Conservation (phyloP, 1,140 invertebrate species). For the Yoshiicerus persimilis region DNA sequence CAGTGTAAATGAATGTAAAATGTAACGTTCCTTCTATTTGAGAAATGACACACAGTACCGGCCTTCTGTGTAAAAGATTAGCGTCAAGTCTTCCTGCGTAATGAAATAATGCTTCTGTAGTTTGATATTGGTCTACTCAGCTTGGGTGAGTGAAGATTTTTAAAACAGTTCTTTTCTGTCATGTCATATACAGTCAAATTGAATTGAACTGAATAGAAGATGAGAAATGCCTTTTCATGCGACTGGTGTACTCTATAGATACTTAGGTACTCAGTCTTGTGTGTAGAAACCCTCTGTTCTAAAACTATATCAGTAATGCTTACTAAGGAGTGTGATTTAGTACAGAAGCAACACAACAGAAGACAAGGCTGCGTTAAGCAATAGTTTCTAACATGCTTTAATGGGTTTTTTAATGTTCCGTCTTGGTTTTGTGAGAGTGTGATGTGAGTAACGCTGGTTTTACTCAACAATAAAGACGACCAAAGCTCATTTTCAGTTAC, state of each 20-base stretch:
- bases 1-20: too few relatives aligned
- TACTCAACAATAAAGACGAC: neutral
- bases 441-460: neutral
- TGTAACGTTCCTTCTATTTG: too few relatives aligned
- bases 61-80: too few relatives aligned
- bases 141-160: neutral
- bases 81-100: too few relatives aligned
- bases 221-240: too few relatives aligned
- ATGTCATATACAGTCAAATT: neutral
- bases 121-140: neutral
- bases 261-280: neutral
- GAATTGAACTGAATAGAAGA: neutral
- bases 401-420: conserved; percentile 1
- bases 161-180: conserved; percentile 1
- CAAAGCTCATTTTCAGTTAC: neutral
- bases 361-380: neutral
- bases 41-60: too few relatives aligned
- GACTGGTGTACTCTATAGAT: neutral
- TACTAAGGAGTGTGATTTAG: neutral
- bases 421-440: neutral
- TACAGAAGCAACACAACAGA: neutral
- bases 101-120: too few relatives aligned
- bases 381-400: neutral
- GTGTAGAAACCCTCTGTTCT: too few relatives aligned
- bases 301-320: too few relatives aligned